Base-by-base conservation (phyloP, 2,797 vertebrate genomes). In the Schizothorax lantsangensis region DNA sequence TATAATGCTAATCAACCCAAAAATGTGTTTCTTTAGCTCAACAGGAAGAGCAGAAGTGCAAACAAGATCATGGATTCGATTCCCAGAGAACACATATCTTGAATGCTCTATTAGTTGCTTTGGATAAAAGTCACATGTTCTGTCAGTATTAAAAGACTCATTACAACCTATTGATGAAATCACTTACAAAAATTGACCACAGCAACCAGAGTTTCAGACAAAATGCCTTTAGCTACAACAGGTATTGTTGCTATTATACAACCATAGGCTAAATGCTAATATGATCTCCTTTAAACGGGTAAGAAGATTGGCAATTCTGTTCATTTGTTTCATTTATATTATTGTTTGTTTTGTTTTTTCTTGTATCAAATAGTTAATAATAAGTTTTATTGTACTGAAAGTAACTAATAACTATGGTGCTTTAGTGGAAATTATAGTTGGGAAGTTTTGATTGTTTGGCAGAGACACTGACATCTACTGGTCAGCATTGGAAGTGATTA, bases 391-490 rank as follows among this genome's bases (percentile, higher is more conserved):
- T 8, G 11, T 36, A 14, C 26, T 64, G 23, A 30, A 47, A 59
- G 7, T 64, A 62, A 19, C 4, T 45, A 21, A 45, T 47, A 21
- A 12, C 8, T 11, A 21, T 19, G 66, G 66, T 5, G 33, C 17
- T 36, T 69, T 9, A 17, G 17, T 38, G 33, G 33, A 38, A 36
- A 68, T 19, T 9, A 36, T 14, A 10, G 59, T 79, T 79, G 77
- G 23, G 10, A 43, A 8, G 9, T 36, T 68, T 81, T 52, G 45
- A 69, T 38, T 68, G 45, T 52, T 69, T 52, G 43, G 19, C 26
- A 69, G 45, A 69, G 14, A 21, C 79, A 14, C 79, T 81, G 79
- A 81, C 79, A 66, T 68, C 79, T 81, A 36, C 43, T 81, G 79
- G 79, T 82, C 66, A 54, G 33, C 33, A 40, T 57, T 54, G 6